Evolutionary conservation across 2,888 invertebrate species (phyloP).

Genomic region (Tillus elongatus): DNA sequence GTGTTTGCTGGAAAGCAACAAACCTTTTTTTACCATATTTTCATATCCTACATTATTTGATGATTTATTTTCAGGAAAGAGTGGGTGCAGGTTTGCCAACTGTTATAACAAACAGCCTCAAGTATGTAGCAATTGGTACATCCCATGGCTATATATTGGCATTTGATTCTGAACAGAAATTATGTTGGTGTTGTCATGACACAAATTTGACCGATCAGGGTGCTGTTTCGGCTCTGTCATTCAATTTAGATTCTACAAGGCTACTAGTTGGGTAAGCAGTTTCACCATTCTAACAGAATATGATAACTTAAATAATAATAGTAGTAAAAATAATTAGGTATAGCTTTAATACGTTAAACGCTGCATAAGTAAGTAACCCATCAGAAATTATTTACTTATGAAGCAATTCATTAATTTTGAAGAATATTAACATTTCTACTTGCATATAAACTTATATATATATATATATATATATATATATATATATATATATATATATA

Average conservation of each 20-base stretch:
- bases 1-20: too few species aligned
- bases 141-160: slow-evolving; percentile 86
- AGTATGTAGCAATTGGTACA: slow-evolving; percentile 84
- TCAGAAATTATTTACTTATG: too few species aligned
- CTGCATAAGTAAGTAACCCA: too few species aligned
- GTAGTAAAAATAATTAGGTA: too few species aligned
- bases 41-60: too few species aligned
- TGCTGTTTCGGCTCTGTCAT: slow-evolving; percentile 73
- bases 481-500: too few species aligned
- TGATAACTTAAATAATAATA: slow-evolving; percentile 1
- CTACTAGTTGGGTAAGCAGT: slow-evolving; percentile 59
- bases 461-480: too few species aligned
- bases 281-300: slow-evolving; percentile 7
- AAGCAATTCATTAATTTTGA: too few species aligned
- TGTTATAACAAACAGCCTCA: slow-evolving; percentile 65
- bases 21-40: too few species aligned
- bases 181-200: slow-evolving; percentile 80
- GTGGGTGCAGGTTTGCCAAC: slow-evolving; percentile 85
- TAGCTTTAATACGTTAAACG: too few species aligned
- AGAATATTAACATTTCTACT: too few species aligned
- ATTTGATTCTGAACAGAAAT: slow-evolving; percentile 76
- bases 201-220: slow-evolving; percentile 59
- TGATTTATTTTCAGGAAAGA: slow-evolving; percentile 62
- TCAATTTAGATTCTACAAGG: slow-evolving; percentile 79
- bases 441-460: too few species aligned